Percentiles rank a stretch among this genome's conserved stretches.
Conservation (phyloP, 53 echinoderm and acorn worm genomes). For the Arbacia lixula region DNA sequence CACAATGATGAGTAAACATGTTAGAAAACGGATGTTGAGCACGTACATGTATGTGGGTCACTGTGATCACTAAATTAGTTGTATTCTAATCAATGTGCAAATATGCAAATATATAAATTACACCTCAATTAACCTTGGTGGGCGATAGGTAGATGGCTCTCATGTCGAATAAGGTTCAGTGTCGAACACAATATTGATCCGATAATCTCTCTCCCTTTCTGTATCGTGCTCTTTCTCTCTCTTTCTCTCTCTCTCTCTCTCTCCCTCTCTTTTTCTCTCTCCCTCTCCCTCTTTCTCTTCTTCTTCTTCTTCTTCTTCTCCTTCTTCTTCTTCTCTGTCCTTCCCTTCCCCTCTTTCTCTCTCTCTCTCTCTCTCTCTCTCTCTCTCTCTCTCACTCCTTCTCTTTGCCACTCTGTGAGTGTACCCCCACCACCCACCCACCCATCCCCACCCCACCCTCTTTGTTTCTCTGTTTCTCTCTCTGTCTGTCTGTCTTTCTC, state of each 20-base stretch:
- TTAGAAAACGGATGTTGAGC: too few relatives aligned
- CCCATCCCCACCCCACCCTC: not conserved
- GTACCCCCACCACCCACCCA: not conserved
- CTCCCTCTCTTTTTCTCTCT: not conserved
- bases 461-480: not conserved
- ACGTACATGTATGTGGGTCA: too few relatives aligned
- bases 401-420: not conserved
- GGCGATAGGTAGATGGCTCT: too few relatives aligned
- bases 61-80: too few relatives aligned
- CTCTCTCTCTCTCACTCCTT: not conserved
- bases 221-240: not conserved
- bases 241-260: not conserved
- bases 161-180: too few relatives aligned
- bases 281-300: not conserved
- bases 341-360: not conserved
- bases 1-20: too few relatives aligned
- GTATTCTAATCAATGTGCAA: too few relatives aligned
- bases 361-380: not conserved
- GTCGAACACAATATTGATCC: too few relatives aligned
- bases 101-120: too few relatives aligned
- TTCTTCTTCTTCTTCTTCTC: not conserved
- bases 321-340: not conserved
- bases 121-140: too few relatives aligned
- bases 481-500: slow-evolving; percentile 18
- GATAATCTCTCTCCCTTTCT: not conserved